These are phyloP conservation scores for Leucosticte australis DNA, from an alignment of 2,113 vertebrate species.

Conservation along the genomic window DNA sequence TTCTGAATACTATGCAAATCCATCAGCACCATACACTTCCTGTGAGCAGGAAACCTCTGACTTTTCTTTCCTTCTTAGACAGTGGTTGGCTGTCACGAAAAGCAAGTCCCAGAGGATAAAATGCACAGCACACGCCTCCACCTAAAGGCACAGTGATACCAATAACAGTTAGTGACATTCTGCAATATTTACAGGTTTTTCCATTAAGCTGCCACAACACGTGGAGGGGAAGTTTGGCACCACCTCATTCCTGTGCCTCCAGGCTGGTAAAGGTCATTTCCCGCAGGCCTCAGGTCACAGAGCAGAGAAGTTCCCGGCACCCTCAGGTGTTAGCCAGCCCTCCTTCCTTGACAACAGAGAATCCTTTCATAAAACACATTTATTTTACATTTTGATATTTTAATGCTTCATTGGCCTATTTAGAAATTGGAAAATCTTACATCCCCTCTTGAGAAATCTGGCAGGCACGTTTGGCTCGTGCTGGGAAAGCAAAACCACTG, in stretches of 20 bases:
- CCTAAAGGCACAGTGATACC: not conserved
- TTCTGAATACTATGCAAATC: constrained; percentile 58
- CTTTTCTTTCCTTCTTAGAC: constrained; percentile 31
- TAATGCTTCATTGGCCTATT: constrained; percentile 56
- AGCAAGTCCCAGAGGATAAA: not conserved
- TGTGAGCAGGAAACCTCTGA: not conserved
- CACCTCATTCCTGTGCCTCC: not conserved
- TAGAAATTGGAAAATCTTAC: constrained; percentile 71
- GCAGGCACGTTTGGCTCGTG: constrained; percentile 27
- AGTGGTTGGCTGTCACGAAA: not conserved
- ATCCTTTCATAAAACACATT: constrained; percentile 70
- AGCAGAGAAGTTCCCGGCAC: constrained; percentile 27
- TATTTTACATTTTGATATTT: constrained; percentile 61
- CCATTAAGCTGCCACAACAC: constrained; percentile 24
- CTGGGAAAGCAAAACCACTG: constrained; percentile 35
- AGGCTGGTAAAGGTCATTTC: constrained; percentile 57
- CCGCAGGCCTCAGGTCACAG: constrained; percentile 26
- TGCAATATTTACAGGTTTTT: constrained; percentile 58
- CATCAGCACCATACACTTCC: constrained; percentile 7
- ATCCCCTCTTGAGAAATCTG: constrained; percentile 55
- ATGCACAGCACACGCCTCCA: not conserved
- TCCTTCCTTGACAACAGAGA: constrained; percentile 65
- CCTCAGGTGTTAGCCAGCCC: constrained; percentile 52
- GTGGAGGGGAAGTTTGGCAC: constrained; percentile 28
- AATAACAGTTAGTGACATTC: not conserved